Evolutionary conservation across 23 tunicate genomes (phyloP).

Genomic region (Ciona savignyi): DNA sequence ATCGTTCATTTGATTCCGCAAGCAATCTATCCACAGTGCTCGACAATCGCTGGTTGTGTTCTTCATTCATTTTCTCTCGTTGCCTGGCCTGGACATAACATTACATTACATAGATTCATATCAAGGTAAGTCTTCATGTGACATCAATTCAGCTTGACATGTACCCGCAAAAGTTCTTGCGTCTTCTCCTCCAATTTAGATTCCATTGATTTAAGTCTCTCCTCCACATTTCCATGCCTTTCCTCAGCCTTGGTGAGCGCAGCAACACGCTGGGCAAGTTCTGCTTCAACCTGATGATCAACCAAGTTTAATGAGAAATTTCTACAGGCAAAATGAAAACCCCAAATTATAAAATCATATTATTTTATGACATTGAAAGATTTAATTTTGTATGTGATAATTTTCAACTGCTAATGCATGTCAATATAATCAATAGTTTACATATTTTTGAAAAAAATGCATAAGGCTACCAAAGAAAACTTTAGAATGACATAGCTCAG

Average conservation of each 20-base stretch:
- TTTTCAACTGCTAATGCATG: no score
- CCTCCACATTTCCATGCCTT: constrained; percentile 85
- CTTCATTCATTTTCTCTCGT: constrained; percentile 83
- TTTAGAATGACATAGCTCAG: no score
- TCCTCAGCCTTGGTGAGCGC: constrained; percentile 94
- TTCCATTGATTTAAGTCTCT: constrained; percentile 65
- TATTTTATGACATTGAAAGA: no score
- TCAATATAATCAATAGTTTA: no score
- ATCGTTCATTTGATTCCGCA: constrained; percentile 77
- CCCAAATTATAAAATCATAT: no score
- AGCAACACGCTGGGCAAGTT: constrained; percentile 87
- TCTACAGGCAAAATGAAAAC: no score
- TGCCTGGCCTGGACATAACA: constrained; percentile 67
- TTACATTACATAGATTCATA: no score
- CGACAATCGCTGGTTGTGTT: constrained; percentile 74
- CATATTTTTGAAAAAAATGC: no score
- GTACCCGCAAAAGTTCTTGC: constrained; percentile 75
- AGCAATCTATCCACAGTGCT: constrained; percentile 73
- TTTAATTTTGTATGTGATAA: no score
- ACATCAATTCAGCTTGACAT: no score
- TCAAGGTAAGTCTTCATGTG: neutral
- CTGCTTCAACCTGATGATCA: constrained; percentile 81
- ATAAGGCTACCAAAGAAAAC: no score
- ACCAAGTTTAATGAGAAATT: no score
- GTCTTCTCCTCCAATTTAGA: constrained; percentile 66